A percentile compares a stretch with the other conserved stretches of the same genome.
Conservation (phyloP, 2,113 vertebrate genomes). For the Aplodontia rufa region DNA sequence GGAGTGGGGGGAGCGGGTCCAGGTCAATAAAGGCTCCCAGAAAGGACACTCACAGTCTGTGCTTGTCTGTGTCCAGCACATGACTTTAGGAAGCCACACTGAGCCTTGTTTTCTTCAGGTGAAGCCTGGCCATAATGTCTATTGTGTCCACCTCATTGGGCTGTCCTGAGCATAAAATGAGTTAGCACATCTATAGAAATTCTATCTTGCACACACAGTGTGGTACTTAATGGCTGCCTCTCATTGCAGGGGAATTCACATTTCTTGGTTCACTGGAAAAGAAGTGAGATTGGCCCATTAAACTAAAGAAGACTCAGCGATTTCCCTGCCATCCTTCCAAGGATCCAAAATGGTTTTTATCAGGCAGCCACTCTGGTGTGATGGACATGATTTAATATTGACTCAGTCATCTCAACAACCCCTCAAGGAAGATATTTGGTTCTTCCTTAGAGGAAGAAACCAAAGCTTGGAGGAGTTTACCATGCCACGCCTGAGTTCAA, state of each 20-base stretch:
- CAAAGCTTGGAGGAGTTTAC: not conserved
- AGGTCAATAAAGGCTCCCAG: not conserved
- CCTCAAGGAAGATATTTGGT: not conserved
- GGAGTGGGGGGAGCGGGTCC: no score
- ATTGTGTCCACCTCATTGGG: not conserved
- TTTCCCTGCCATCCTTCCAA: not conserved
- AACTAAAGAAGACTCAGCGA: not conserved
- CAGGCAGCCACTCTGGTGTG: not conserved
- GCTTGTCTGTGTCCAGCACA: not conserved
- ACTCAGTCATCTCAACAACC: not conserved
- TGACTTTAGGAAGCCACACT: not conserved
- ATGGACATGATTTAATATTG: not conserved
- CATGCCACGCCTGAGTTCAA: not conserved
- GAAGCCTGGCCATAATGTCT: not conserved
- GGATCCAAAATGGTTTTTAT: not conserved
- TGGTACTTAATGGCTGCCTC: not conserved
- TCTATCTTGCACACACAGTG: not conserved
- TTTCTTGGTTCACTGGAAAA: conserved; percentile 8
- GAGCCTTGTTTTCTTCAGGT: not conserved
- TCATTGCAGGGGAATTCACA: not conserved
- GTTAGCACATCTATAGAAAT: not conserved
- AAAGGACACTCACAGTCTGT: not conserved
- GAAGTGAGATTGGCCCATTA: not conserved
- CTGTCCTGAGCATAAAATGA: not conserved
- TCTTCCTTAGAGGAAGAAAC: not conserved